Conservation (phyloP, 2,113 vertebrate species). For the Mola mola region DNA sequence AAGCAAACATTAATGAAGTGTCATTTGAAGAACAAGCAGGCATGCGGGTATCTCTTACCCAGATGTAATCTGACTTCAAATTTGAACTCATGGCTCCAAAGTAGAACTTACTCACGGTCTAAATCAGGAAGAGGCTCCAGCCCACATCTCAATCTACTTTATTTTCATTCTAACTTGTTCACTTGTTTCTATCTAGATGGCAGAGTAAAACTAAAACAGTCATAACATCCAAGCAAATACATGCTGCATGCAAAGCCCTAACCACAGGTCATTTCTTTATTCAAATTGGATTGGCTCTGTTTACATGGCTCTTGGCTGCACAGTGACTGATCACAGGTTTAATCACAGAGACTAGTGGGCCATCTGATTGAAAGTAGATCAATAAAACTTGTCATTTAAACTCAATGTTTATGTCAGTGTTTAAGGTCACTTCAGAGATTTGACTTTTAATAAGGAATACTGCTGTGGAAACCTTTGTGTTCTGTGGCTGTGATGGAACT, state of each 20-base stretch:
- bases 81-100: constrained; percentile 42
- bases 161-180: no score
- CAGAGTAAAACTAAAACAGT: constrained; percentile 15
- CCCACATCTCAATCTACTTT: neutral
- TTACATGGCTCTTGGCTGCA: constrained; percentile 20
- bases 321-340: constrained; percentile 18
- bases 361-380: no score
- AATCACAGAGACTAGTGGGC: constrained; percentile 13
- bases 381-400: no score
- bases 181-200: no score
- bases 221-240: neutral
- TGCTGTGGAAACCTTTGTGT: no score
- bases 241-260: constrained; percentile 56
- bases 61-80: constrained; percentile 52
- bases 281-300: constrained; percentile 58
- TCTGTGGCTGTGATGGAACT: no score
- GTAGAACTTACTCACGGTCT: neutral
- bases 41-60: constrained; percentile 54
- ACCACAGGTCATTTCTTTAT: constrained; percentile 63
- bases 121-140: neutral
- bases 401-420: no score
- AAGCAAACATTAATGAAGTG: no score
- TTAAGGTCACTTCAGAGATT: no score
- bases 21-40: no score
- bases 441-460: no score